Conservation (phyloP, 2,888 invertebrate genomes). For the Apotomis capreana region DNA sequence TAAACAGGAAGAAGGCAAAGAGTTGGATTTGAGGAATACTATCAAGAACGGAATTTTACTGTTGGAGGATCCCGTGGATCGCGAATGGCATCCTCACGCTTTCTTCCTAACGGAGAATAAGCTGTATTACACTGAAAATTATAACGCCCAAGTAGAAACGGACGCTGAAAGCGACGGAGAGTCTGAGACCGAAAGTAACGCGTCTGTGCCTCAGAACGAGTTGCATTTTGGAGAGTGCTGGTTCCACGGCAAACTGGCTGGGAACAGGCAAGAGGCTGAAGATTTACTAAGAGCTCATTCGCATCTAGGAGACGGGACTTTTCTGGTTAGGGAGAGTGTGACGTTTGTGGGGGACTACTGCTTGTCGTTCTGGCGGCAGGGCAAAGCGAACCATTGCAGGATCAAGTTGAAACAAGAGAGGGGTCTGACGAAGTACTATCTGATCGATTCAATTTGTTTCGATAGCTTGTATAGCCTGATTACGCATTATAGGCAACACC, state of each 20-base stretch:
- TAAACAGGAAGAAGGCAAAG: slow-evolving; percentile 85
- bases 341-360: slow-evolving; percentile 98
- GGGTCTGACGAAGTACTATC: slow-evolving; percentile 94
- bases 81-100: slow-evolving; percentile 96
- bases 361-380: slow-evolving; percentile 96
- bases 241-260: slow-evolving; percentile 95
- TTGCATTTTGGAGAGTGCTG: slow-evolving; percentile 96
- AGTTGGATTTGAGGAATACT: slow-evolving; percentile 91
- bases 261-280: slow-evolving; percentile 91
- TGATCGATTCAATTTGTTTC: slow-evolving; percentile 94
- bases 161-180: slow-evolving; percentile 86
- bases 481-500: slow-evolving; percentile 93
- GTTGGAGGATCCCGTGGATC: slow-evolving; percentile 94
- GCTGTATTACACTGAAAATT: slow-evolving; percentile 92
- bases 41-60: slow-evolving; percentile 95
- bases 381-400: slow-evolving; percentile 95
- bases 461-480: slow-evolving; percentile 96
- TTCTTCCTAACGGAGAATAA: slow-evolving; percentile 95
- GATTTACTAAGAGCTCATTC: slow-evolving; percentile 89
- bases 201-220: slow-evolving; percentile 92
- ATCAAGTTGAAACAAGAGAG: slow-evolving; percentile 95
- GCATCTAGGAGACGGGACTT: slow-evolving; percentile 94
- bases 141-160: slow-evolving; percentile 75
- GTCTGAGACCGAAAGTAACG: slow-evolving; percentile 79
- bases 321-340: slow-evolving; percentile 95